Percentiles rank a stretch among this genome's conserved stretches.
Evolutionary conservation across 2,113 vertebrate genomes (phyloP).

Genomic region (Motacilla alba): DNA sequence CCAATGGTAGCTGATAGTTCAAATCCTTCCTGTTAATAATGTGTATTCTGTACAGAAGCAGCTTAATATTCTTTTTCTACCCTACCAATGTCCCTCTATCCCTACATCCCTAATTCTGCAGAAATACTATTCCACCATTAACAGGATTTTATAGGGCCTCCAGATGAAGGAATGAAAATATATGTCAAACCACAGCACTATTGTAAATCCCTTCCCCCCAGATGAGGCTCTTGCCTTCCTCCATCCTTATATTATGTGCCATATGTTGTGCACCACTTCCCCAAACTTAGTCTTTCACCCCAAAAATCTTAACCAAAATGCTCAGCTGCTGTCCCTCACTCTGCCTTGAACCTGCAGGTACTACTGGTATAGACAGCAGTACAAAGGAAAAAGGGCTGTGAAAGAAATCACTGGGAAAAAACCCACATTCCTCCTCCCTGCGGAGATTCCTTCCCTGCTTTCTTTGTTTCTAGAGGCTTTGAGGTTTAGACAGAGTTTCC

Average conservation of each 20-base stretch:
- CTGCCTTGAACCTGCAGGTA: background rate
- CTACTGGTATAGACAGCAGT: background rate
- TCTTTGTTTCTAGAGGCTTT: background rate
- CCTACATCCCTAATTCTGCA: background rate
- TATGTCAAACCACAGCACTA: background rate
- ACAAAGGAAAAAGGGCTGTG: background rate
- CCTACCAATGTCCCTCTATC: background rate
- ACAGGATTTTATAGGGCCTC: constrained; percentile 25
- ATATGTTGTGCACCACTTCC: accelerated
- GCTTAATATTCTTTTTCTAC: background rate
- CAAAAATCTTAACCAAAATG: background rate
- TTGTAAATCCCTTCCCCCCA: background rate
- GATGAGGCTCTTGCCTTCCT: background rate
- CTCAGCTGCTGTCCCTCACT: background rate
- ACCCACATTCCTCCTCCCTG: background rate
- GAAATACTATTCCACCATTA: background rate
- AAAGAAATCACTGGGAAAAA: background rate
- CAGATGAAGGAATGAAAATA: background rate
- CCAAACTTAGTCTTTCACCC: background rate
- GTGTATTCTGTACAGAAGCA: background rate
- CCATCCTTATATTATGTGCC: accelerated
- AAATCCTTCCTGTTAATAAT: background rate
- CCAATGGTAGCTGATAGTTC: background rate
- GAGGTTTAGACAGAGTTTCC: background rate
- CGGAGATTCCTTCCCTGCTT: background rate